Evolutionary conservation across 2,113 vertebrate genomes (phyloP).

Genomic region (Hydrolagus affinis): DNA sequence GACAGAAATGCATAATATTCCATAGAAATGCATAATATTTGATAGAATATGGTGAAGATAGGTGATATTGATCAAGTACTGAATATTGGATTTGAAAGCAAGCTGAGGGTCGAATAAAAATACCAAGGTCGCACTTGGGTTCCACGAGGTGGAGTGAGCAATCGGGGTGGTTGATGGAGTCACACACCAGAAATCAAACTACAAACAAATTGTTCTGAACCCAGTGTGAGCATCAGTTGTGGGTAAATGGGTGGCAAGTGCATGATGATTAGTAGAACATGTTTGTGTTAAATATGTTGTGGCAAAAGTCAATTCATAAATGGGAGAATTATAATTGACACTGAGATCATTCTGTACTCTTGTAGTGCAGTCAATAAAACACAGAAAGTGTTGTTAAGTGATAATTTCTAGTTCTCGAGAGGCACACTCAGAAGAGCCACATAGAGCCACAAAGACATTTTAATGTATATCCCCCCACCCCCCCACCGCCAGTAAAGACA

Average conservation of each 20-base stretch:
- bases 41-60: no score
- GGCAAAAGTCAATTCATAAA: background rate
- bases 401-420: background rate
- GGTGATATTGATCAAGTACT: no score
- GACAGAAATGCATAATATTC: no score
- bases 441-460: background rate
- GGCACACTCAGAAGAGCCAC: no score
- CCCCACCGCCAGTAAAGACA: background rate
- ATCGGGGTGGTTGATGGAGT: no score
- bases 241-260: background rate
- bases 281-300: background rate
- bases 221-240: background rate
- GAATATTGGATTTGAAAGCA: no score
- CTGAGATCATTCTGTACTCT: background rate
- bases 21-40: no score
- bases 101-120: no score
- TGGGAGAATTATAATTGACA: background rate
- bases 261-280: background rate
- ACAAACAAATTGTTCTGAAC: no score
- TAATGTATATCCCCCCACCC: constrained; percentile 4
- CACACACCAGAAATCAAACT: no score
- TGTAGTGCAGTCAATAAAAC: background rate
- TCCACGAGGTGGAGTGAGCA: no score
- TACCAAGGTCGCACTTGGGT: no score
- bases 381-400: background rate